Base-by-base conservation (phyloP, 1,140 invertebrate species). In the Battus philenor region DNA sequence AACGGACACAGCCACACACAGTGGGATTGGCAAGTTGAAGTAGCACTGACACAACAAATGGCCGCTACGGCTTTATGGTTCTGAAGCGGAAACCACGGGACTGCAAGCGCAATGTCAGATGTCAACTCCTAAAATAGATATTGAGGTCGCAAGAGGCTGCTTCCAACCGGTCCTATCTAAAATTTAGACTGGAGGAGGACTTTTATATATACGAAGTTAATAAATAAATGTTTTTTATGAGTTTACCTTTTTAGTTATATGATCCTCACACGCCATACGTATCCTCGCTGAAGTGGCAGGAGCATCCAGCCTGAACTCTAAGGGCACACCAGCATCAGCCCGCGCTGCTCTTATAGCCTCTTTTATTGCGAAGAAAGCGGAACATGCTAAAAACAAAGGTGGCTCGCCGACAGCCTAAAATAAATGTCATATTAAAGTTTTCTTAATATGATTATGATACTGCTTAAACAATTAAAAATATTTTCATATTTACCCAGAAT, bases 371-470 rank as follows among this genome's bases (percentile, higher is more conserved):
- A 96, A 98, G 68, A 96, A 96, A 0, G 91, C 91, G 0, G 95
- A 92, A 11, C 92, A 89, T 0, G 96, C 94, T 39, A 98, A 86
- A 67, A 98, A 98, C 8, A 99, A 78, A 0, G 97, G 97, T 2
- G 97, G 97, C 83, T 99, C 97, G 2, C 97, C 97, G 32, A 98
- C 93, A 53, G 96, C 97, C 95, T 95, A 59, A 47, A 88, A 78
- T 50, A 50, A 29, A 47, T 38, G 7, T 9, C 1, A 34, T 29
- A 36, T 24, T n/a, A 34, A 34, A 24, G n/a, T 13, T 1, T 30
- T 18, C 15, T n/a, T 15, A 15, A 32, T 15, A 31, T 24, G 2
- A 8, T n/a, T n/a, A n/a, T n/a, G n/a, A n/a, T n/a, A n/a, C n/a
- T n/a, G n/a, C n/a, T 34, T 33, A 30, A 10, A 1, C 4, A 4